Conservation (phyloP, 2,888 invertebrate genomes). For the Leptogaster cylindrica region DNA sequence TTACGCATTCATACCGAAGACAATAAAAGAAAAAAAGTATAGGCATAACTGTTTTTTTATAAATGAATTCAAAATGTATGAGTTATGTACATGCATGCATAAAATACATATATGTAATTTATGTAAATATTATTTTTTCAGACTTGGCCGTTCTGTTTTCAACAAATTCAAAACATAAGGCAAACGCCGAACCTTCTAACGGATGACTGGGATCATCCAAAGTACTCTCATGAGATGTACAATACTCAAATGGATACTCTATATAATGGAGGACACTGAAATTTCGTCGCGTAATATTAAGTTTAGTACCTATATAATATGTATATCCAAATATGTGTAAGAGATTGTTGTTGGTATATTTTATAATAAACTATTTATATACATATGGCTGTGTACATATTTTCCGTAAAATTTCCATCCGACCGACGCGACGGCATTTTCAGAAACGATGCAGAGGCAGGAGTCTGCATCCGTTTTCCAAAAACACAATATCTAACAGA, state of each 20-base stretch:
- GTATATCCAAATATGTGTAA: neutral
- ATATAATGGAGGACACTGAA: neutral
- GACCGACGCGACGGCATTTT: too few relatives aligned
- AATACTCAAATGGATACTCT: slow-evolving; percentile 1
- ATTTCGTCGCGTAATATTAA: neutral
- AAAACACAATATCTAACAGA: too few relatives aligned
- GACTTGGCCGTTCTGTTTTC: slow-evolving; percentile 85
- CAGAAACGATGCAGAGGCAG: too few relatives aligned
- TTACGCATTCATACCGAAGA: too few relatives aligned
- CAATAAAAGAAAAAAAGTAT: too few relatives aligned
- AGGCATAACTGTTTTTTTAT: too few relatives aligned
- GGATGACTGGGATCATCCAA: slow-evolving; percentile 14
- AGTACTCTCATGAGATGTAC: slow-evolving; percentile 2
- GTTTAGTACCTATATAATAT: neutral
- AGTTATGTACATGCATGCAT: too few relatives aligned
- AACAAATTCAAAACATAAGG: slow-evolving; percentile 61
- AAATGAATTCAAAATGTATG: too few relatives aligned
- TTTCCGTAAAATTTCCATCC: too few relatives aligned
- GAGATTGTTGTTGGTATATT: neutral
- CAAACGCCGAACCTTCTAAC: slow-evolving; percentile 9
- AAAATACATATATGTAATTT: too few relatives aligned
- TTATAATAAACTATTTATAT: neutral
- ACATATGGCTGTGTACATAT: too few relatives aligned
- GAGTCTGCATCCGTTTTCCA: too few relatives aligned
- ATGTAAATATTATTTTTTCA: slow-evolving; percentile 64